These are phyloP conservation scores for Hippocampus abdominalis DNA, from an alignment of 2,113 vertebrate genomes.

Conservation along the genomic window DNA sequence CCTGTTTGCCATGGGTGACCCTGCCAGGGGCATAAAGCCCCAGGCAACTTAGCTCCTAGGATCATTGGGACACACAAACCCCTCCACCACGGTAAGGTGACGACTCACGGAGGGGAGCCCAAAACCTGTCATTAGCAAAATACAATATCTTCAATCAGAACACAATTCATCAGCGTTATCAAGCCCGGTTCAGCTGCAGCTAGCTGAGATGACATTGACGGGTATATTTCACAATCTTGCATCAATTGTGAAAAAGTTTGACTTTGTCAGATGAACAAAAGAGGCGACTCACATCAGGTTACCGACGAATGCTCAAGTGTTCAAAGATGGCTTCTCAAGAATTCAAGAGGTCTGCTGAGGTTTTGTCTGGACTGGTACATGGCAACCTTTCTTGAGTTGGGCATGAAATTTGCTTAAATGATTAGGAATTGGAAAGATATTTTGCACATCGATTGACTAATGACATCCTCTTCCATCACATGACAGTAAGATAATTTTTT, in stretches of 20 bases:
- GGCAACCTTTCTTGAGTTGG: not conserved
- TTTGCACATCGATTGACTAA: too few relatives aligned
- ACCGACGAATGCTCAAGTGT: not conserved
- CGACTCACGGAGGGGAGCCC: too few relatives aligned
- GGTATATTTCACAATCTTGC: not conserved
- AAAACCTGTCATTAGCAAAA: conserved; percentile 13
- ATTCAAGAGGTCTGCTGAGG: not conserved
- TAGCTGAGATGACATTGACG: not conserved
- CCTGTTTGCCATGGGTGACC: too few relatives aligned
- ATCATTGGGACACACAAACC: too few relatives aligned
- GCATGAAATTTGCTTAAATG: not conserved
- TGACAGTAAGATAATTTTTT: too few relatives aligned
- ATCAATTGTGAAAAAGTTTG: conserved; percentile 4
- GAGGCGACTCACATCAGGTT: not conserved
- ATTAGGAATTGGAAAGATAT: too few relatives aligned
- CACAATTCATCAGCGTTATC: not conserved
- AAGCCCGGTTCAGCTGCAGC: not conserved
- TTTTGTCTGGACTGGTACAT: not conserved
- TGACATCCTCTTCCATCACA: too few relatives aligned
- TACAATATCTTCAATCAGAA: not conserved
- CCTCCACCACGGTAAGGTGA: too few relatives aligned
- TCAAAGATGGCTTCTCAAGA: not conserved
- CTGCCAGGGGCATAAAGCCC: too few relatives aligned
- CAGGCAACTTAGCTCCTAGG: too few relatives aligned
- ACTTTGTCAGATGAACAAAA: not conserved